Evolutionary conservation across 1,140 invertebrate species (phyloP), one percentile per base, ranked within the genome.

Genomic region (Oreohelix idahoensis): DNA sequence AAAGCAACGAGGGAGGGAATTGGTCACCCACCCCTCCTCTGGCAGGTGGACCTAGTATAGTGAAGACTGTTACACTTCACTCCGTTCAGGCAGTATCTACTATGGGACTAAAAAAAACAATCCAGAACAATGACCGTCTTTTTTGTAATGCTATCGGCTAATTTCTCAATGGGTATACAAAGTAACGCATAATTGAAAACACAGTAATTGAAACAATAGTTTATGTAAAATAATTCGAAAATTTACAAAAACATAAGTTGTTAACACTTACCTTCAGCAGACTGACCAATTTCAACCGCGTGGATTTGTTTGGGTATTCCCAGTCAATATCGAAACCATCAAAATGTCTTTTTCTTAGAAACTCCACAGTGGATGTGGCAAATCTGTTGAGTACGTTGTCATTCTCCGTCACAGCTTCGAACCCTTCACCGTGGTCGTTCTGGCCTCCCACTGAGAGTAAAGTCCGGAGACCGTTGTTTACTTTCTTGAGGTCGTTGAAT

Each of bases 401-500:
- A 23, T 79, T 79, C 11, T 53, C 78, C 13, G 84, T 77, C 2
- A 86, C 70, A 13, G 77, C 58, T 32, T 76, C 29, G 63, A 89
- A 88, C 0, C 49, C 15, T 10, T 76, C 73, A 0, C 80, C 80
- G n/a, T 35, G 70, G 17, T 78, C 85, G 51, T 73, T n/a, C 38
- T 85, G 66, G 17, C 89, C 89, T 17, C 89, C 89, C 5, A 90
- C 75, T 17, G 88, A 89, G 17, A 90, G 38, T 35, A 90, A 32
- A 0, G 88, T 89, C 29, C 39, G 84, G 35, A 90, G 42, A 1
- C 84, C 95, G 88, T 97, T 97, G 93, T 98, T 98, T 93, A 97
- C 97, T 0, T 96, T 96, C 93, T 98, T 98, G 32, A 99, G 93
- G 0, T 96, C 96, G 42, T 86, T 87, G 53, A 89, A 87, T 53